Percentiles rank a stretch among this genome's conserved stretches.
phyloP scores from a whole-genome alignment of 30 jellyfish, hydroid and myxozoan species.

The Aurelia sp. region DNA sequence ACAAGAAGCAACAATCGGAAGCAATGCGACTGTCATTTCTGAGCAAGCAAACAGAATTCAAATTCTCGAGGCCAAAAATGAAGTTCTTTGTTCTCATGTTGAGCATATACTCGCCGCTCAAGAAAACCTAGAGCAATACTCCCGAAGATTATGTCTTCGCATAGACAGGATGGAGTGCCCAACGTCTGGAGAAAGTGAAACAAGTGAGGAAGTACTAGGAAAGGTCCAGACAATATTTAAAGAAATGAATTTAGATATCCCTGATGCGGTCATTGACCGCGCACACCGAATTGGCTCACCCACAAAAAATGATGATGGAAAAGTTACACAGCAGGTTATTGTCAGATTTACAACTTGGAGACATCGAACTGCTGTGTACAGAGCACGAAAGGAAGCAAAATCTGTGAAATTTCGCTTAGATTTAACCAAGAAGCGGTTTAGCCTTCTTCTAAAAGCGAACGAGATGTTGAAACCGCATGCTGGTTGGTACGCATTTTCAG shows the following conservation, averaged over 20 bases:
- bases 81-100: too few relatives aligned
- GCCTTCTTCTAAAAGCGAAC: too few relatives aligned
- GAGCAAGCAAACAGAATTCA: too few relatives aligned
- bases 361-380: not conserved
- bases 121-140: too few relatives aligned
- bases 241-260: not conserved
- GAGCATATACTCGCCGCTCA: too few relatives aligned
- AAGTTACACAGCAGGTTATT: conserved; percentile 12
- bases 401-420: conserved; percentile 37
- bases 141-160: too few relatives aligned
- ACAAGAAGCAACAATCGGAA: too few relatives aligned
- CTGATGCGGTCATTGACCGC: conserved; percentile 55
- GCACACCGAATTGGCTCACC: conserved; percentile 51
- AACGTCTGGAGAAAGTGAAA: not conserved
- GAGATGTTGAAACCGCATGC: too few relatives aligned
- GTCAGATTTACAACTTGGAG: conserved; percentile 47
- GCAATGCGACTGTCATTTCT: too few relatives aligned
- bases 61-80: too few relatives aligned
- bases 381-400: conserved; percentile 19
- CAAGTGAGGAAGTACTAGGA: not conserved
- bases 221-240: conserved; percentile 19
- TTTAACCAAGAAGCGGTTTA: conserved; percentile 16
- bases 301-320: not conserved
- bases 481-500: too few relatives aligned
- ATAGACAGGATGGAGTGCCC: conserved; percentile 1